These are phyloP conservation scores for Busseola fusca DNA, from an alignment of 2,888 invertebrate species.

Conservation along the genomic window DNA sequence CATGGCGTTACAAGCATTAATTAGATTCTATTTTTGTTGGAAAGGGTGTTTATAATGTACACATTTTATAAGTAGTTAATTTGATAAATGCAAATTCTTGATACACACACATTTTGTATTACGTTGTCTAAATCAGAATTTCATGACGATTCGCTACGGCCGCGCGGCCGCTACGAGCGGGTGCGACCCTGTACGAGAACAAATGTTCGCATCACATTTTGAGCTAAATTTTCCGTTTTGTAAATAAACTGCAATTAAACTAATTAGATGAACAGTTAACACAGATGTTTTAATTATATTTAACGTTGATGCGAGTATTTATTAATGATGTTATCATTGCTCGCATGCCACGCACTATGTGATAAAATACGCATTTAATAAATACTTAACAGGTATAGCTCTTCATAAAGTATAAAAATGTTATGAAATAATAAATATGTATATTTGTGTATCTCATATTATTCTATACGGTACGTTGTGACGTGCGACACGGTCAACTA, in stretches of 20 bases:
- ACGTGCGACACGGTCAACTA: slow-evolving; percentile 5
- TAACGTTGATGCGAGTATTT: slow-evolving; percentile 37
- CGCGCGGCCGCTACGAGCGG: slow-evolving; percentile 26
- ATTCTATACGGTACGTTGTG: too few species aligned
- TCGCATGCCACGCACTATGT: slow-evolving; percentile 17
- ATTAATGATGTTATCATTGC: slow-evolving; percentile 42
- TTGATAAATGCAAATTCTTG: slow-evolving; percentile 26
- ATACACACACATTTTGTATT: slow-evolving; percentile 33
- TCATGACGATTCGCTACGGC: slow-evolving; percentile 52
- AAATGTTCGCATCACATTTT: slow-evolving; percentile 9
- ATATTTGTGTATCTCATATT: slow-evolving; percentile 2
- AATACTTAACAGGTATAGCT: slow-evolving; percentile 7
- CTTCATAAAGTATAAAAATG: slow-evolving; percentile 22
- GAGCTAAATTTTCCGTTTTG: slow-evolving; percentile 9
- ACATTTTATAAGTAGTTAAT: neutral
- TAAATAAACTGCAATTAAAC: slow-evolving; percentile 27
- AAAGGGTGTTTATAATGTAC: slow-evolving; percentile 8
- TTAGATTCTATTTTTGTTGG: neutral
- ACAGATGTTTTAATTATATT: slow-evolving; percentile 37
- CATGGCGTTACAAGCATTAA: neutral
- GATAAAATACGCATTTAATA: slow-evolving; percentile 34
- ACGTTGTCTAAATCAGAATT: slow-evolving; percentile 53
- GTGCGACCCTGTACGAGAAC: slow-evolving; percentile 16
- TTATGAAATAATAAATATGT: slow-evolving; percentile 40
- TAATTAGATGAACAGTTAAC: slow-evolving; percentile 39